Evolutionary conservation across 2,797 vertebrate genomes (phyloP).

Genomic region (Tinamus major): DNA sequence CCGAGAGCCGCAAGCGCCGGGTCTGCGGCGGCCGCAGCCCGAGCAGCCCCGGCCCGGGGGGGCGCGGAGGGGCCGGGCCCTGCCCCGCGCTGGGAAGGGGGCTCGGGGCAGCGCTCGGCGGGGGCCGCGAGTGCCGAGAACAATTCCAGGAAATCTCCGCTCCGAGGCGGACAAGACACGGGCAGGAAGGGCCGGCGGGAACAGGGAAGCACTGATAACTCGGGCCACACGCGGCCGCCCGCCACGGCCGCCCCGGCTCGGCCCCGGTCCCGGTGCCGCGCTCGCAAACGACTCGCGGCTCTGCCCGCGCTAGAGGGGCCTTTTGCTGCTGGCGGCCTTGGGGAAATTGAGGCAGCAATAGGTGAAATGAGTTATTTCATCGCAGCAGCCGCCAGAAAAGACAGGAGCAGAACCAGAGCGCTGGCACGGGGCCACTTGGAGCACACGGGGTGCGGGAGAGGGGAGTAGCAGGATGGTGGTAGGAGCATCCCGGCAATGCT

Average conservation of each 20-base stretch:
- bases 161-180: slow-evolving; percentile 52
- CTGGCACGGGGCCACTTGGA: background rate
- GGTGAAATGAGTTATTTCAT: no score
- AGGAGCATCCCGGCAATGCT: no score
- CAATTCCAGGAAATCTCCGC: slow-evolving; percentile 79
- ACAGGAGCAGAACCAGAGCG: background rate
- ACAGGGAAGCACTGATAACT: slow-evolving; percentile 67
- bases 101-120: slow-evolving; percentile 26
- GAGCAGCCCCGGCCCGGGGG: background rate
- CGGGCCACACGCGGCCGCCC: slow-evolving; percentile 27
- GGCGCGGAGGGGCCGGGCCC: slow-evolving; percentile 18
- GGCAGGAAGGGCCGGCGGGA: slow-evolving; percentile 69
- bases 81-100: slow-evolving; percentile 18
- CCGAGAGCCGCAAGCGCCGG: no score
- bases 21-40: no score
- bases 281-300: background rate
- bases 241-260: background rate
- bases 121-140: slow-evolving; percentile 45
- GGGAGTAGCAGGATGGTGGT: background rate
- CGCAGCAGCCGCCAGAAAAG: background rate
- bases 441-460: background rate
- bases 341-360: background rate
- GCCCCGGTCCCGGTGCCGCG: background rate
- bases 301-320: background rate
- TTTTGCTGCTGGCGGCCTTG: no score